Evolutionary conservation across 2,888 invertebrate genomes (phyloP), one percentile per base, ranked within the genome.

Genomic region (Acholoe squamosa): DNA sequence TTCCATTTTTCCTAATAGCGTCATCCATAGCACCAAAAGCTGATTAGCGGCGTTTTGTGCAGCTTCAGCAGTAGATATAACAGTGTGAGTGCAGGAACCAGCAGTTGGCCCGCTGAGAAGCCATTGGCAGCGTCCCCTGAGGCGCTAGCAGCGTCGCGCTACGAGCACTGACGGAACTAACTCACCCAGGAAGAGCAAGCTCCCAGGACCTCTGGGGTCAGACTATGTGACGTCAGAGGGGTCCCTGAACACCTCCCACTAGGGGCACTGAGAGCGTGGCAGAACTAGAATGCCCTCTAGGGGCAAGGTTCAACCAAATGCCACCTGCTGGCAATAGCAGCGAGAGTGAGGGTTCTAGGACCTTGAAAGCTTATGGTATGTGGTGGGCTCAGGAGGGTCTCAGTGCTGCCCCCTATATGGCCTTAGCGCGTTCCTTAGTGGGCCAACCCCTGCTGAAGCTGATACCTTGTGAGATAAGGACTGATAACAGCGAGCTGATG

Each of bases 141-240:
- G 25, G n/a, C 52, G 43, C 33, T 43, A 33, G 84, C 71, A 84
- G 84, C 34, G 52, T 22, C 43, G 14, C 43, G 14, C 43, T 33
- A n/a, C 28, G 84, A 25, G n/a, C n/a, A 84, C 16, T 31, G 43
- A 43, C 25, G n/a, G 22, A 51, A 51, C 84, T 84, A 51, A 84
- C 84, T 34, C 33, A 84, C 33, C 14, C 14, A 19, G 43, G 84
- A 84, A 51, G 84, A 43, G 84, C 84, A 33, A 1, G 43, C 19
- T 34, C 43, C 84, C 84, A 34, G 43, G 84, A 28, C 34, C 84
- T 43, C 25, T 43, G 1, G 84, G 43, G 84, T 28, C 71, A 28
- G 84, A 84, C 33, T n/a, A 34, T 51, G 84, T 43, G 43, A 22
- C 43, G 84, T 84, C 43, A 84, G 12, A 77, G 43, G n/a, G n/a